Base-by-base conservation (phyloP, 2,888 invertebrate genomes). In the Schizotus pectinicornis region DNA sequence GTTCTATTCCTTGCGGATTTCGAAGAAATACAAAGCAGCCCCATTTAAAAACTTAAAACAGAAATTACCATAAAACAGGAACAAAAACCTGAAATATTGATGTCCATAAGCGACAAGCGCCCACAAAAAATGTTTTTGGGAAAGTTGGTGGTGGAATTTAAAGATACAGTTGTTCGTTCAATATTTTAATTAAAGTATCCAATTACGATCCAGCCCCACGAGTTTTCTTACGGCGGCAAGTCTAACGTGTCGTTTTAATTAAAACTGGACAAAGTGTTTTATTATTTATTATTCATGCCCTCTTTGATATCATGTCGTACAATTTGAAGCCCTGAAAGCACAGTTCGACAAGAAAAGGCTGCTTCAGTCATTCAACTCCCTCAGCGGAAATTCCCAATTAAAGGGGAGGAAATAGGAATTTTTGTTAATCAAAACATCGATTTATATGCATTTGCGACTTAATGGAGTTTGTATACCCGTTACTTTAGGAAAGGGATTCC, bases 401-500 rank as follows among this genome's bases (percentile, higher is more conserved):
- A 59, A 59, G 46, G 13, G 50, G 38, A 39, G 59, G 59, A 59
- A 59, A 59, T 54, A 52, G 39, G 36, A 59, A 35, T 59, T 48
- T 54, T 36, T 48, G 54, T 37, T 54, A 54, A 59, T 54, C 54
- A 54, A 50, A 54, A 50, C 54, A 59, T 54, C 59, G 45, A 59
- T 59, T 59, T 59, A 54, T 49, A 36, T 54, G 45, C 50, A 59
- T 59, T 49, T 49, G 50, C 53, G 54, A 59, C 48, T 49, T 59
- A 54, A 49, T 49, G 34, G 45, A 30, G 39, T 45, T 56, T 42
- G 22, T 22, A 22, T n/a, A 22, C 22, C 5, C 22, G 22, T 22
- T 41, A 30, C 22, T 14, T 3, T 39, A 39, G 22, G 2, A 37
- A 13, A 8, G 38, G 2, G n/a, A 37, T 6, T 37, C 7, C 8